Evolutionary conservation across 2,888 invertebrate species (phyloP).

Genomic region (Caenorhabditis sp.): DNA sequence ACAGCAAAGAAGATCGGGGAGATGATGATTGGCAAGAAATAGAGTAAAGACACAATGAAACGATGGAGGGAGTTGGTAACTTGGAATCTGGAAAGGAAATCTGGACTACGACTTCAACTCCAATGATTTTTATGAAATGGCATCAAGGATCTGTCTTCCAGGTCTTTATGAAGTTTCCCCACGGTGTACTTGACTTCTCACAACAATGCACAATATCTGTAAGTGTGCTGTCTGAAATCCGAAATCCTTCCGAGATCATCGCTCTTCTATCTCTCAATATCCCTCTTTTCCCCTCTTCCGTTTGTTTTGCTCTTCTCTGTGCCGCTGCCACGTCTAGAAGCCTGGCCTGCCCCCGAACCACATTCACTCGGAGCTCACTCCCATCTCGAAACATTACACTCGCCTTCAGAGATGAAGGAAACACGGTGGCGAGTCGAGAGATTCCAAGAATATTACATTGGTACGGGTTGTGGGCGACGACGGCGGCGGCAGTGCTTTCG

Average conservation of each 20-base stretch:
- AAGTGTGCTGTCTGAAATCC: background rate
- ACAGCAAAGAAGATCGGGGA: constrained; percentile 22
- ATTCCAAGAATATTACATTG: constrained; percentile 54
- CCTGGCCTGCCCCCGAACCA: constrained; percentile 40
- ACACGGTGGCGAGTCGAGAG: constrained; percentile 47
- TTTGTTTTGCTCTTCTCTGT: constrained; percentile 40
- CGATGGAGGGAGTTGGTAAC: background rate
- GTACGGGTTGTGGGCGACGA: constrained; percentile 47
- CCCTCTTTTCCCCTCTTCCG: constrained; percentile 11
- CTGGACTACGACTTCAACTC: no score
- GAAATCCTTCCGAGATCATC: constrained; percentile 30
- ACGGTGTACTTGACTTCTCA: no score
- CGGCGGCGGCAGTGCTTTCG: background rate
- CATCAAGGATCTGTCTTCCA: no score
- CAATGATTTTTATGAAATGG: no score
- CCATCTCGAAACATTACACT: constrained; percentile 47
- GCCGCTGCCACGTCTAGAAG: constrained; percentile 41
- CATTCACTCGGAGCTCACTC: constrained; percentile 30
- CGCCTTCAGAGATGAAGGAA: constrained; percentile 38
- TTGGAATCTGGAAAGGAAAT: background rate
- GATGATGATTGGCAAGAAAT: constrained; percentile 4
- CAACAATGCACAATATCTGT: no score
- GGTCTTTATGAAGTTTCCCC: no score
- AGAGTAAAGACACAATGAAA: background rate
- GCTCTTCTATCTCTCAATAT: constrained; percentile 29